phyloP scores from a whole-genome alignment of 2,888 invertebrate species.

The Harpalus rufipes region DNA sequence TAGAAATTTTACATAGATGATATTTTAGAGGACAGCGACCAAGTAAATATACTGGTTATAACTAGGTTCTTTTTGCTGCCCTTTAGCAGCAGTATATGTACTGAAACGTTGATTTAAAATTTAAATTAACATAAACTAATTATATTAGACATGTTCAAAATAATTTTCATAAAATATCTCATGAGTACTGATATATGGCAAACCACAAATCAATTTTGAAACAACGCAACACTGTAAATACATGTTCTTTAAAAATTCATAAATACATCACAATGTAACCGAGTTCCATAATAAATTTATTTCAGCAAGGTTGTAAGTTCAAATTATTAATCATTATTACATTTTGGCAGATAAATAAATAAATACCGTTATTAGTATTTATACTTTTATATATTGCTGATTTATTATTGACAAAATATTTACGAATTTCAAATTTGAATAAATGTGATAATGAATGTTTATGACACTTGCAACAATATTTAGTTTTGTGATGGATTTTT shows the following conservation, averaged over 20 bases:
- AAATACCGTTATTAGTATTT: not conserved
- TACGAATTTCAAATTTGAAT: not conserved
- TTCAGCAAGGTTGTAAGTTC: not conserved
- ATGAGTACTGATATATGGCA: not conserved
- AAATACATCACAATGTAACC: not conserved
- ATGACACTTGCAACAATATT: not conserved
- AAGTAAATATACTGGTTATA: no score
- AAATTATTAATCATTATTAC: slow-evolving; percentile 1
- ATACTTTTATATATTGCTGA: slow-evolving; percentile 1
- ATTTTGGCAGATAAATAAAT: not conserved
- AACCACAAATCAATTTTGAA: not conserved
- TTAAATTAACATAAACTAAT: no score
- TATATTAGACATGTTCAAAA: not conserved
- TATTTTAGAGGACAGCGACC: no score
- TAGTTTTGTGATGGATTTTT: not conserved
- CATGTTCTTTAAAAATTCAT: not conserved
- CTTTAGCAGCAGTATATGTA: no score
- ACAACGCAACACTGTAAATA: not conserved
- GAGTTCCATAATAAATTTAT: not conserved
- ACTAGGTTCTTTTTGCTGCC: no score
- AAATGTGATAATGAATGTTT: not conserved
- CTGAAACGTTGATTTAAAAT: no score
- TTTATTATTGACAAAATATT: slow-evolving; percentile 3
- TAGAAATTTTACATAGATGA: no score
- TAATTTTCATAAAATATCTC: not conserved